Conservation (phyloP, 2,113 vertebrate genomes). For the Halichoerus grypus region DNA sequence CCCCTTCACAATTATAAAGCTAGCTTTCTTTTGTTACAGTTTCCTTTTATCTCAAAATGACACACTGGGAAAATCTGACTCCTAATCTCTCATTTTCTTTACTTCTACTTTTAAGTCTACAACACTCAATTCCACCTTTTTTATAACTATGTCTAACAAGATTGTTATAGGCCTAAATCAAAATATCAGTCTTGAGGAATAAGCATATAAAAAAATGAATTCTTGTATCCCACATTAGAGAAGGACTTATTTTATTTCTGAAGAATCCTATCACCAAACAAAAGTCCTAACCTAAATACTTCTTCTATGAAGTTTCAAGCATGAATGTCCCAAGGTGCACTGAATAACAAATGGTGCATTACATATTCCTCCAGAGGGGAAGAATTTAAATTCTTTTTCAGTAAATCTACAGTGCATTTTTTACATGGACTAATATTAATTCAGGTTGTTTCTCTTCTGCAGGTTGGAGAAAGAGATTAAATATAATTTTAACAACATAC, state of each 20-base stretch:
- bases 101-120: not conserved
- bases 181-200: not conserved
- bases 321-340: not conserved
- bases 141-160: not conserved
- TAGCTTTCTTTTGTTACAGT: not conserved
- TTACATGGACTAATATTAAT: not conserved
- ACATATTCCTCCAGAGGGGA: not conserved
- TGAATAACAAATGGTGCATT: not conserved
- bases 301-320: not conserved
- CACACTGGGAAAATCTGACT: not conserved
- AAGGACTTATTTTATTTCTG: not conserved
- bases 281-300: not conserved
- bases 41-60: not conserved
- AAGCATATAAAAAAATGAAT: not conserved
- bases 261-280: not conserved
- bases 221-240: not conserved
- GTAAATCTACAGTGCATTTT: not conserved
- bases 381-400: conserved; percentile 37
- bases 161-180: not conserved
- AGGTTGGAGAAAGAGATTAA: not conserved
- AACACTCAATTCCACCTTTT: not conserved
- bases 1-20: not conserved
- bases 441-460: not conserved
- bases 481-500: conserved; percentile 2
- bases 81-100: not conserved